A percentile compares a stretch with the other conserved stretches of the same genome.
Evolutionary conservation across 2,113 vertebrate genomes (phyloP).

Genomic region (Fulmarus glacialis): DNA sequence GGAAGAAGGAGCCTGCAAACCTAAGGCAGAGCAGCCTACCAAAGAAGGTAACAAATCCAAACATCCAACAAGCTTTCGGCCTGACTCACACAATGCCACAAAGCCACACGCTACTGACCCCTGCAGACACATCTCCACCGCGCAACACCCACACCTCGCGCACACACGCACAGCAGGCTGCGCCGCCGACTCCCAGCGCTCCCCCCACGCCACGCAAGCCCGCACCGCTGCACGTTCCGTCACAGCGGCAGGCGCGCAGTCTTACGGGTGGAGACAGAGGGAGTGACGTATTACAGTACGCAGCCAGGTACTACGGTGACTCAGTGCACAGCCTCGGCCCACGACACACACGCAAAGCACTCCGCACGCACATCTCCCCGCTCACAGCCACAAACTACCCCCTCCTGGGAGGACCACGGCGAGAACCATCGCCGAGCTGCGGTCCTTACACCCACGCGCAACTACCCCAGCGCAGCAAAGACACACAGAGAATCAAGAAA

Average conservation of each 20-base stretch:
- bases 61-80: accelerated
- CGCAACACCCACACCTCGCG: not conserved
- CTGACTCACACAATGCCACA: not conserved
- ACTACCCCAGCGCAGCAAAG: not conserved
- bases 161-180: not conserved
- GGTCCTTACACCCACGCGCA: accelerated
- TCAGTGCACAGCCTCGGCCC: no score
- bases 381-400: not conserved
- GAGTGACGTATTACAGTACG: accelerated
- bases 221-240: accelerated
- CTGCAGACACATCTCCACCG: not conserved
- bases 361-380: accelerated
- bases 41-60: not conserved
- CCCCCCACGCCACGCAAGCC: not conserved
- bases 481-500: accelerated
- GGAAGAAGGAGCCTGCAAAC: not conserved
- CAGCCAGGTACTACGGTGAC: not conserved
- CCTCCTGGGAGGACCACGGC: accelerated
- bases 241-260: not conserved
- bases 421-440: accelerated
- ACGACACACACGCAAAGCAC: accelerated
- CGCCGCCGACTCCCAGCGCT: not conserved
- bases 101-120: not conserved
- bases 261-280: not conserved
- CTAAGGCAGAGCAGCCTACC: not conserved